phyloP scores from a whole-genome alignment of 2,113 vertebrate genomes.

The Peucedramus taeniatus region DNA sequence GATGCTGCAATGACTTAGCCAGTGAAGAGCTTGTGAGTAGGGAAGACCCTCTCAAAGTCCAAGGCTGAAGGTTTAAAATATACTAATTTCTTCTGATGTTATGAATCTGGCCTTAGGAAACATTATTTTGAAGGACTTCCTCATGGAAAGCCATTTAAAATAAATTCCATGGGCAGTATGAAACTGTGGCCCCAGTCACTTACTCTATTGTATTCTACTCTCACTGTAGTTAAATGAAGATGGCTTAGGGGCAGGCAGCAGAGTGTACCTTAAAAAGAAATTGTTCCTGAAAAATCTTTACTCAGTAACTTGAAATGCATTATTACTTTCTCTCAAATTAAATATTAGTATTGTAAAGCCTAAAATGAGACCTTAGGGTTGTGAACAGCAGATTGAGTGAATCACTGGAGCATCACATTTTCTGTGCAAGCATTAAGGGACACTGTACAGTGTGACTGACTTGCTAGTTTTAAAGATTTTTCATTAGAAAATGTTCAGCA shows the following conservation, averaged over 20 bases:
- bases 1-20: neutral
- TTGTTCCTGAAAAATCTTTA: neutral
- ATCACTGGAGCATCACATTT: neutral
- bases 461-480: neutral
- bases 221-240: neutral
- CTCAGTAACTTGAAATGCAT: neutral
- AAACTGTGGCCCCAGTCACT: neutral
- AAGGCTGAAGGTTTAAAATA: neutral
- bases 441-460: neutral
- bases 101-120: neutral
- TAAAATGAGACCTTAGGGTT: neutral
- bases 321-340: neutral
- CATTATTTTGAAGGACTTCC: neutral
- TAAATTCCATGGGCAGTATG: neutral
- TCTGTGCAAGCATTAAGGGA: neutral
- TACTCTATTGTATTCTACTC: neutral
- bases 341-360: neutral
- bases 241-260: neutral
- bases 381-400: neutral
- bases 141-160: neutral
- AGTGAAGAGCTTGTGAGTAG: neutral
- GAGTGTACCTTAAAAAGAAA: neutral
- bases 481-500: neutral
- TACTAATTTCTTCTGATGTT: neutral
- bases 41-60: neutral